Base-by-base conservation (phyloP, 2,113 vertebrate species). In the Nothobranchius kuhntae region DNA sequence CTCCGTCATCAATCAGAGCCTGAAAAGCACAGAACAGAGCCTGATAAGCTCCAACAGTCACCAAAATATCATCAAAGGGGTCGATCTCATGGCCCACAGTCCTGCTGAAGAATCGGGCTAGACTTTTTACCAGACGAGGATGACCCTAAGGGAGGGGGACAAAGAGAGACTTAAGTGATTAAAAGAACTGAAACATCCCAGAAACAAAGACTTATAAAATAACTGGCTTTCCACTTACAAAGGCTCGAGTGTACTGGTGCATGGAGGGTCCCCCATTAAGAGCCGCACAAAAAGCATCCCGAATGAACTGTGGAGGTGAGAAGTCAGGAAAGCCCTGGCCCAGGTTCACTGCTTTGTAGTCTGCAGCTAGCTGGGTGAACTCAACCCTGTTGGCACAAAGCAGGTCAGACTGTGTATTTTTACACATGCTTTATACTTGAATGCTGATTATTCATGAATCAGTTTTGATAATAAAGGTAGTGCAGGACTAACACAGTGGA, bases 271-370 rank as follows among this genome's bases (percentile, higher is more conserved):
- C 88, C 77, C 91, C 93, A 0, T 55, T 83, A 0, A 92, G 24
- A 42, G 95, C 94, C 8, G 88, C 84, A 42, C 46, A 71, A 1
- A 98, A 92, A 0, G 95, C 95, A 53, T 98, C 93, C 80, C 81
- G 78, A 26, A 96, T 70, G 2, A 96, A 98, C 42, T 87, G 83
- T 0, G 97, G 96, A 1, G 96, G 94, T 0, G 94, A 82, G 53
- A 97, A 98, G 84, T 99, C 95, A 0, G 97, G 98, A 61, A 98
- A 99, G 4, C 97, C 98, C 59, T 97, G 96, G 17, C 97, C 98
- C 42, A 99, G 87, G 91, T 99, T 98, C 67, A 98, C 96, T 0
- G 68, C 75, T 21, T 96, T 93, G 73, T 94, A 90, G 15, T 95
- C 89, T 3, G 87, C 84, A 51, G 94, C 85, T 50, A 98, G 69